Evolutionary conservation across 2,797 vertebrate genomes (phyloP).

Genomic region (Cossypha niveicapilla): DNA sequence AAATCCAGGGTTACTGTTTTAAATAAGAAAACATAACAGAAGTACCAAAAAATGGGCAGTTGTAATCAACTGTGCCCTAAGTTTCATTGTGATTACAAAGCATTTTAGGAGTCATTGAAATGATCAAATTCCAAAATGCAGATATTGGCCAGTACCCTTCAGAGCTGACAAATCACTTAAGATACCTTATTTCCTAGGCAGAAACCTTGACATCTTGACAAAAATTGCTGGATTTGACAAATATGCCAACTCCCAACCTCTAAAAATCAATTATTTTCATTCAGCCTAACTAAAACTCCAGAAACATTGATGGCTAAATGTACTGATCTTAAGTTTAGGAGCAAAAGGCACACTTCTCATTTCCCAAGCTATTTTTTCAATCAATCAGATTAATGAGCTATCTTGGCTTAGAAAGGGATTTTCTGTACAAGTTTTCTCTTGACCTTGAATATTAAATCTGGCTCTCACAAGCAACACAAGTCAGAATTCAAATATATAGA

Average conservation of each 20-base stretch:
- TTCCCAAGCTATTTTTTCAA: background rate
- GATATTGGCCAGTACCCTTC: background rate
- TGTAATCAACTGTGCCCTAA: background rate
- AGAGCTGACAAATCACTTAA: background rate
- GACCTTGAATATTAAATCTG: constrained; percentile 19
- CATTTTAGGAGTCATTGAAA: background rate
- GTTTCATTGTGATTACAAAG: background rate
- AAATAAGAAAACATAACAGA: background rate
- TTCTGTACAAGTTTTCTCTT: constrained; percentile 3
- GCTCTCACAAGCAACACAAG: background rate
- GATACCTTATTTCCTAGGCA: background rate
- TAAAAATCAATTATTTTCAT: constrained; percentile 14
- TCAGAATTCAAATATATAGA: background rate
- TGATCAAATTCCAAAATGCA: background rate
- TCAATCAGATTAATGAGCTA: background rate
- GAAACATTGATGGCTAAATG: background rate
- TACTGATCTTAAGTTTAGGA: background rate
- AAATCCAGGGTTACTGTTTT: background rate
- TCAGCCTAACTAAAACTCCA: background rate
- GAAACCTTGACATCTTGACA: background rate
- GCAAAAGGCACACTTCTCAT: background rate
- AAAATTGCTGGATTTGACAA: background rate
- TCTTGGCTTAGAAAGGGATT: background rate
- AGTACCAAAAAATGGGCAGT: background rate
- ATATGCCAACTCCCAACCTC: background rate